Evolutionary conservation across 2,888 invertebrate genomes (phyloP), one percentile per base, ranked within the genome.

Genomic region (Brachyopa scutellaris): DNA sequence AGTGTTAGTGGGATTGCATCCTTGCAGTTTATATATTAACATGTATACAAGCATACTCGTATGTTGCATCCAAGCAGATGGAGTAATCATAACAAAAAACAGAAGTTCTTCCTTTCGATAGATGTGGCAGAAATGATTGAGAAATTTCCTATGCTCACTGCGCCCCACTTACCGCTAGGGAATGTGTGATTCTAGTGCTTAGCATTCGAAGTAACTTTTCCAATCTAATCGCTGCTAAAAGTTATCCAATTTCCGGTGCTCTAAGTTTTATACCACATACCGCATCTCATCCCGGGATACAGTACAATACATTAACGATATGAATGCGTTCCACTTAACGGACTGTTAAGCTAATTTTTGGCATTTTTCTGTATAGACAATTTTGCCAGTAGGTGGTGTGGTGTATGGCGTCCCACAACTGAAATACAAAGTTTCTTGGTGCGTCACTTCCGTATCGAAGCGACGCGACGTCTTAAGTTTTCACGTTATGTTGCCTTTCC

Each of bases 191-290:
- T 40, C 40, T n/a, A n/a, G n/a, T n/a, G n/a, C n/a, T n/a, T n/a
- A n/a, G n/a, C n/a, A n/a, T n/a, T n/a, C 36, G 2, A 64, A 64
- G 66, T 78, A 78, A 66, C 64, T 78, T 78, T 78, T 64, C 57
- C 72, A 72, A 78, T 78, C 72, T 64, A 78, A 66, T 78, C 72
- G 49, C 42, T 72, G 19, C 64, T 57, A 33, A 78, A 70, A 64
- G 77, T 78, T 72, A 64, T 51, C 26, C 38, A 59, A 64, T 72
- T 64, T 72, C 72, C 57, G 40, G 33, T 6, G 26, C 49, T 64
- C 42, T 26, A 64, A 69, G 45, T 47, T 61, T n/a, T 59, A 11
- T 36, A n/a, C 26, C 36, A 19, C 8, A 36, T 17, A 9, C 49
- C 33, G 40, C 49, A 38, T 23, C 29, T 55, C 45, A 57, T 59